Evolutionary conservation across 2,113 vertebrate species (phyloP), one percentile per base, ranked within the genome.

Genomic region (Xenus cinereus): DNA sequence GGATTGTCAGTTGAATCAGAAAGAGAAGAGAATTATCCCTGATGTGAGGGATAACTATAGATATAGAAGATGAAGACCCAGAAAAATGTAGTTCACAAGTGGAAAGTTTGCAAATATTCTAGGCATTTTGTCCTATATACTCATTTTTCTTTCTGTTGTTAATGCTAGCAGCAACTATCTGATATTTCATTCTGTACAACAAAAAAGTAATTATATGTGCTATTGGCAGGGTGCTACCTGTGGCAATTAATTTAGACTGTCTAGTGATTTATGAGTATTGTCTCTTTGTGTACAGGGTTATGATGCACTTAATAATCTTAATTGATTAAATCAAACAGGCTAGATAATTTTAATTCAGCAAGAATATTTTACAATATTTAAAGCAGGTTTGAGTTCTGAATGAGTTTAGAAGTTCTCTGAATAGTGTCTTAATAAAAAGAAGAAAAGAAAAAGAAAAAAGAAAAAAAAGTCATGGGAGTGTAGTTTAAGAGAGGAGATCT

Each of bases 241-340:
- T 66, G 66, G 71, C 54, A 91, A 73, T 96, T 94, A 82, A 80
- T 95, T 90, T 93, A 90, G 45, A 71, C 18, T 88, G 33, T 68
- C 63, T 94, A 67, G 59, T 90, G 75, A 96, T 95, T 92, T 93
- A 93, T 93, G 56, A 93, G 26, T 71, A 24, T 78, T 86, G 72
- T 71, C 50, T 88, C 13, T 84, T 68, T 86, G 75, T 91, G 33
- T 73, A 80, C 16, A 74, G 67, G 59, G 41, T 80, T 88, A 86
- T 21, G 41, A 90, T 59, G 27, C 41, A 86, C 72, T 94, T 92
- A 87, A 93, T 91, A 68, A 77, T 87, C 41, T 71, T 79, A 93
- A 90, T 17, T 88, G 45, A 77, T 91, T 83, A 95, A 90, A 77
- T 79, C 7, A 94, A 73, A 69, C 17, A 53, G 16, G 22, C 9